These are phyloP conservation scores for Diceros bicornis DNA, from an alignment of 2,797 vertebrate species.

Conservation along the genomic window DNA sequence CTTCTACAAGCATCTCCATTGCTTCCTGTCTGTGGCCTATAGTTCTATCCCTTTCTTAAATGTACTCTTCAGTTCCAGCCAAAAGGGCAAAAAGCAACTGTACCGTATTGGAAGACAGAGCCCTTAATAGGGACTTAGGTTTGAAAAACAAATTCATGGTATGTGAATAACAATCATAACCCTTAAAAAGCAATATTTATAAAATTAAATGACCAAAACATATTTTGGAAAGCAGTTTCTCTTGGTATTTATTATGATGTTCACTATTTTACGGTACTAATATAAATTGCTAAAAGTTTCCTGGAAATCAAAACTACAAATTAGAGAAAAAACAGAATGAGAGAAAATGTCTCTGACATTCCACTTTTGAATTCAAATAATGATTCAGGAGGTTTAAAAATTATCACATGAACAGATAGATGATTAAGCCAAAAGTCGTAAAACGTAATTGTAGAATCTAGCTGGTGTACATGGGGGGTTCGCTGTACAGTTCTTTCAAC, in stretches of 20 bases:
- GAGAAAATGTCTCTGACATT: constrained; percentile 50
- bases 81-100: not conserved
- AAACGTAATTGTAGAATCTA: not conserved
- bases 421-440: not conserved
- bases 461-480: not conserved
- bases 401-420: not conserved
- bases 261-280: not conserved
- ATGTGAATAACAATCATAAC: not conserved
- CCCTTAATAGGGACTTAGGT: not conserved
- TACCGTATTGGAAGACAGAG: rapidly evolving
- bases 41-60: not conserved
- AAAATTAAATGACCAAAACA: not conserved
- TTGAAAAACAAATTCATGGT: not conserved
- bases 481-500: not conserved
- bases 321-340: not conserved
- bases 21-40: not conserved
- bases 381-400: constrained; percentile 33
- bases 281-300: not conserved
- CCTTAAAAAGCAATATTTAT: not conserved
- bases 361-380: constrained; percentile 43
- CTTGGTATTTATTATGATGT: not conserved
- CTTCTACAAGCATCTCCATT: not conserved
- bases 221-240: not conserved
- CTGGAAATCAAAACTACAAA: constrained; percentile 41
- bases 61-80: not conserved